Evolutionary conservation across 37 sponge, comb jelly and placozoan species (phyloP), one percentile per base, ranked within the genome.

Genomic region (Mnemiopsis leidyi): DNA sequence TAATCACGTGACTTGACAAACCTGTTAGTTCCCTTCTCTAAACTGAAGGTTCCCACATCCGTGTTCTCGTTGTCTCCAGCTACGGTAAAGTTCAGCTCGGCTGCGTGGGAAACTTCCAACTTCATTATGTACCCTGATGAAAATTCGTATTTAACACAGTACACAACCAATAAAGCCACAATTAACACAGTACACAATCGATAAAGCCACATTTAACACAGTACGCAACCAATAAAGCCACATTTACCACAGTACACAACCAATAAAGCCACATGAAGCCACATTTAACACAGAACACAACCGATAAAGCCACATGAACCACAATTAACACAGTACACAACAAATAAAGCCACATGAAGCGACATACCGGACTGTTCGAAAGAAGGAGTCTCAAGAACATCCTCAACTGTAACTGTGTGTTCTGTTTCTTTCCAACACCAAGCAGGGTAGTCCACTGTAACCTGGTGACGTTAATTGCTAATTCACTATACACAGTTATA

Each of bases 371-470:
- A 33, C 90, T 85, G 90, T 23, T 85, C 90, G 48, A 85, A 85
- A 25, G 48, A 5, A 21, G 90, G 90, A 3, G 36, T n/a, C 61
- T 40, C 90, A 1, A 34, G 35, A 0, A 68, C 93, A 0, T 38
- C 77, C 9, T 38, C 69, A 13, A 96, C 82, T 16, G 69, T 82
- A 5, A 94, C 83, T 0, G 0, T 36, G 16, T 93, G 0, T 0
- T 68, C 71, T 21, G 88, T 23, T 7, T 92, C 85, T 24, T 92
- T 73, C 96, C 96, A 96, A 79, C 96, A 96, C 96, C 96, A 96
- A 3, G 21, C 36, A 5, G 90, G 33, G 76, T 94, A 48, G 28
- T 82, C 92, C 35, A 95, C 21, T 0, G 35, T 34, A 69, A 95
- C 95, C 94, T 77, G 32, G 23, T 3, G n/a, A n/a, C n/a, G 25